Conservation (phyloP, 2,797 vertebrate species). For the Basileuterus tristriatus region DNA sequence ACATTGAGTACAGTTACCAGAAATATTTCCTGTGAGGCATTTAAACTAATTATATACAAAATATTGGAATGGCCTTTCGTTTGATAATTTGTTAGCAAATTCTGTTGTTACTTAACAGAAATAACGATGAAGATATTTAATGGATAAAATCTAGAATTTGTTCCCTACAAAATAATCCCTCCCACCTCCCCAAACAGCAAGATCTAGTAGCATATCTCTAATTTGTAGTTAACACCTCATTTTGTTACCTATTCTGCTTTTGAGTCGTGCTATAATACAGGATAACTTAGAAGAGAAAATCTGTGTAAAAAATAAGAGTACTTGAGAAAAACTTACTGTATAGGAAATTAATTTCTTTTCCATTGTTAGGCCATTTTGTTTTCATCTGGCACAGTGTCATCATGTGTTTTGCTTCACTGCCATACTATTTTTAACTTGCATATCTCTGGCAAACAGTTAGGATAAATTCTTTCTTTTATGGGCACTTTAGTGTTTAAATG, state of each 20-base stretch:
- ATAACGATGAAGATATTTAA: neutral
- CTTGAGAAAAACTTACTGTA: neutral
- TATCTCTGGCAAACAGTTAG: neutral
- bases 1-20: neutral
- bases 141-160: neutral
- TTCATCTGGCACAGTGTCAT: neutral
- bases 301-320: neutral
- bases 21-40: neutral
- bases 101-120: neutral
- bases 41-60: neutral
- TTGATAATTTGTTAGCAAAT: neutral
- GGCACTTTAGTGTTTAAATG: neutral
- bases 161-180: neutral
- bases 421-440: neutral
- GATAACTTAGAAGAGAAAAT: neutral
- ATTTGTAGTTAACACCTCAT: neutral
- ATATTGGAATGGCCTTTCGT: neutral
- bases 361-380: neutral
- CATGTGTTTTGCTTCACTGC: neutral
- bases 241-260: neutral
- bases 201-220: neutral
- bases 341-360: neutral
- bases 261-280: neutral
- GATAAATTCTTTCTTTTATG: neutral
- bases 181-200: neutral